phyloP scores from a whole-genome alignment of 2,113 vertebrate species.

The Talpa occidentalis region DNA sequence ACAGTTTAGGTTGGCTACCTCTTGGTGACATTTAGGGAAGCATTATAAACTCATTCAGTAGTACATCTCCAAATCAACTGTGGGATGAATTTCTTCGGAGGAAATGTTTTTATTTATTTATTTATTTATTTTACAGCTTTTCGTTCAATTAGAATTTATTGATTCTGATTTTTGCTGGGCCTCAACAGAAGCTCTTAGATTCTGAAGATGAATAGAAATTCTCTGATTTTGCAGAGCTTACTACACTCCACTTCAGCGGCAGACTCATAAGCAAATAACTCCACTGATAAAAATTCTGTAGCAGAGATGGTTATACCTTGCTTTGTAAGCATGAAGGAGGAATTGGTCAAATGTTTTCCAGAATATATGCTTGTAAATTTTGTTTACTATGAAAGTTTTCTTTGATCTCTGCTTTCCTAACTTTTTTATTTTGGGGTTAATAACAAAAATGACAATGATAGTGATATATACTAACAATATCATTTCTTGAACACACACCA shows the following conservation, averaged over 20 bases:
- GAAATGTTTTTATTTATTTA: neutral
- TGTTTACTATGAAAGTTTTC: neutral
- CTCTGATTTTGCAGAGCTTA: slow-evolving; percentile 19
- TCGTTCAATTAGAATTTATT: slow-evolving; percentile 36
- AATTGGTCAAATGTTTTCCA: neutral
- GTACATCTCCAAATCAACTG: slow-evolving; percentile 53
- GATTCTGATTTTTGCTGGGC: slow-evolving; percentile 30
- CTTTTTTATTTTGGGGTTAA: slow-evolving; percentile 8
- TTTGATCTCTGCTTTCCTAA: neutral
- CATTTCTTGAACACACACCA: neutral
- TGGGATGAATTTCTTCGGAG: slow-evolving; percentile 36
- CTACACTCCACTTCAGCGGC: neutral
- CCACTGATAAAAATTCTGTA: neutral
- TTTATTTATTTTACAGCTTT: slow-evolving; percentile 41
- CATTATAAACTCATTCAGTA: slow-evolving; percentile 70
- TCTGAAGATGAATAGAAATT: slow-evolving; percentile 20
- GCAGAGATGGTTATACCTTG: neutral
- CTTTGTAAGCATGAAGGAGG: neutral
- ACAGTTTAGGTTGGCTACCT: slow-evolving; percentile 74
- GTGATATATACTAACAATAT: neutral
- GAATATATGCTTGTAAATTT: neutral
- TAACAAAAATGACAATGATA: neutral
- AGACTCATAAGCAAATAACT: neutral
- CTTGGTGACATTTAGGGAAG: slow-evolving; percentile 69
- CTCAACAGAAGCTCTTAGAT: neutral